Base-by-base conservation (phyloP, 2,797 vertebrate genomes). In the Loriculus beryllinus region DNA sequence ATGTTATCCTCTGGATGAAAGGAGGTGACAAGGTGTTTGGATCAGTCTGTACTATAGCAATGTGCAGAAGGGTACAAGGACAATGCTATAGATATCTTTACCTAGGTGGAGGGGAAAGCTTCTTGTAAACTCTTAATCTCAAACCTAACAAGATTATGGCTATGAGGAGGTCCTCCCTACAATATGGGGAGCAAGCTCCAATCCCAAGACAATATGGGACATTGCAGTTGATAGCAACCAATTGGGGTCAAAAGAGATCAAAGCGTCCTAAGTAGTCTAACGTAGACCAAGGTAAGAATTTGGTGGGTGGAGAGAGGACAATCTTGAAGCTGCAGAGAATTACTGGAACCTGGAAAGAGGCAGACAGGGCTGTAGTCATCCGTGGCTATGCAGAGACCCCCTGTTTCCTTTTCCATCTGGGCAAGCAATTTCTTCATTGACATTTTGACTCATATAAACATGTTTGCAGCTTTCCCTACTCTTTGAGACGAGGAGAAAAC, bases 351-450 rank as follows among this genome's bases (percentile, higher is more conserved):
- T 37, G 26, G 59, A 49, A 37, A 57, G 72, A 70, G 28, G 37
- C 28, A 43, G 51, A 49, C 1, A 1, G 51, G 20, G 14, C 39
- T 52, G 39, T 21, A 65, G 39, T 31, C 0, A 1, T 14, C 29
- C 51, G 31, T 4, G 21, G 22, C 28, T 45, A 9, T 51, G 37
- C 5, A 28, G 37, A 70, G 26, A 57, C 23, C 26, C 37, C 13
- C 25, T 28, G 6, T 51, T 78, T 42, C 43, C 29, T 33, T 12
- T 67, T 79, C 22, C 60, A 43, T 29, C 16, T 14, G 12, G 10
- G 13, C 35, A 57, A 57, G 31, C 31, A 56, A 80, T 37, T 7
- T 49, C 37, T 56, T 75, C 1, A 1, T n/a, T 39, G 48, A 75
- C 23, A 6, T 75, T 63, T 63, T 80, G 42, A 69, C 25, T 75